A percentile compares a stretch with the other conserved stretches of the same genome.
These are phyloP conservation scores for Exephanes ischioxanthus DNA, from an alignment of 2,888 invertebrate genomes.

Conservation along the genomic window DNA sequence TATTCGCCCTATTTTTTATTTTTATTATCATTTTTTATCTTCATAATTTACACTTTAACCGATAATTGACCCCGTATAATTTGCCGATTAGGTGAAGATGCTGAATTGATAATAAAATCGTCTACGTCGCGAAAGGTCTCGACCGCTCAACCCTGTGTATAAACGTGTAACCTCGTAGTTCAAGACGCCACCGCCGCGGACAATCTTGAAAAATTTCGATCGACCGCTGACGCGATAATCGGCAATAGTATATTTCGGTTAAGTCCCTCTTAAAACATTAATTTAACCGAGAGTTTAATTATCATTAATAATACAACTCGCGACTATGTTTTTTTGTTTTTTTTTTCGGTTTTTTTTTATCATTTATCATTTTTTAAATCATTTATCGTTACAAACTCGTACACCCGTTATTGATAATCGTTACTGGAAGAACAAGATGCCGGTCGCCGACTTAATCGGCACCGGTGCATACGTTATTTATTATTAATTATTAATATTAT, in stretches of 20 bases:
- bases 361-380: neutral
- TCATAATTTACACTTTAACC: slow-evolving; percentile 42
- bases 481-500: slow-evolving; percentile 60
- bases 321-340: slow-evolving; percentile 20
- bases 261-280: slow-evolving; percentile 47
- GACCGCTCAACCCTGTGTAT: slow-evolving; percentile 49
- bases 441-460: slow-evolving; percentile 67
- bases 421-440: slow-evolving; percentile 82
- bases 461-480: slow-evolving; percentile 70
- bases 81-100: slow-evolving; percentile 29
- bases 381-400: slow-evolving; percentile 61
- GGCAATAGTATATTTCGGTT: slow-evolving; percentile 38
- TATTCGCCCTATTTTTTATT: slow-evolving; percentile 13
- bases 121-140: slow-evolving; percentile 7
- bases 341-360: neutral
- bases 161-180: slow-evolving; percentile 35
- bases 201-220: slow-evolving; percentile 36
- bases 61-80: slow-evolving; percentile 53
- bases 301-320: slow-evolving; percentile 49
- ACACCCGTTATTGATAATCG: slow-evolving; percentile 72
- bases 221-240: slow-evolving; percentile 28
- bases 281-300: slow-evolving; percentile 38
- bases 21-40: slow-evolving; percentile 14
- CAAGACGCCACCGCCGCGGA: neutral
- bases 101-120: slow-evolving; percentile 18